Evolutionary conservation across 2,888 invertebrate genomes (phyloP).

Genomic region (Calameuta pallipes): DNA sequence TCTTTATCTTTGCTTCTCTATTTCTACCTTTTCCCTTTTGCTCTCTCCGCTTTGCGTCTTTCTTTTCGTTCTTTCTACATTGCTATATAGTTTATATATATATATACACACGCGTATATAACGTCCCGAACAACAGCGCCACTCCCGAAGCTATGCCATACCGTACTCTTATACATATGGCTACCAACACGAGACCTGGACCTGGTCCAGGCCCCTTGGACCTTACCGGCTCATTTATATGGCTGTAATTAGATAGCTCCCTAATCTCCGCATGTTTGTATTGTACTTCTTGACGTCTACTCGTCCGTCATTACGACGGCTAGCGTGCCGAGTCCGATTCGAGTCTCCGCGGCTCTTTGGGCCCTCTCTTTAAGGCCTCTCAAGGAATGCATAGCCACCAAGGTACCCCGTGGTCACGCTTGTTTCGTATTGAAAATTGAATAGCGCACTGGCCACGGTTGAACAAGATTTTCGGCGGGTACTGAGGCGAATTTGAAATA

Average conservation of each 20-base stretch:
- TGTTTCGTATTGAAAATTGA: neutral
- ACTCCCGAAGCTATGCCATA: constrained; percentile 7
- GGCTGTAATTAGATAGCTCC: constrained; percentile 56
- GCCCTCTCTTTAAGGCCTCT: neutral
- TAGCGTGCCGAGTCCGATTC: constrained; percentile 30
- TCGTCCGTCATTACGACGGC: constrained; percentile 39
- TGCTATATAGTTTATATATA: neutral
- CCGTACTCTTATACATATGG: neutral
- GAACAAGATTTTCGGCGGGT: neutral
- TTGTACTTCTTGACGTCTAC: constrained; percentile 37
- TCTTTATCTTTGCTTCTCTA: constrained; percentile 5
- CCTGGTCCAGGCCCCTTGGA: neutral
- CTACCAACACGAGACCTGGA: neutral
- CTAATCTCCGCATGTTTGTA: constrained; percentile 42
- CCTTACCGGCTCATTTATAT: constrained; percentile 52
- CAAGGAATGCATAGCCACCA: neutral
- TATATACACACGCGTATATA: neutral
- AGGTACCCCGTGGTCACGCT: constrained; percentile 2
- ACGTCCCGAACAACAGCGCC: constrained; percentile 1
- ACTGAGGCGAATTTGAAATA: neutral
- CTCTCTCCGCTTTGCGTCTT: neutral
- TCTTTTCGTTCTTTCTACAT: neutral
- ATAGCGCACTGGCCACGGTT: neutral
- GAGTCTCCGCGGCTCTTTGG: neutral
- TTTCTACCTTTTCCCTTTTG: constrained; percentile 13